phyloP scores from a whole-genome alignment of 2,797 vertebrate genomes.

The Cossypha heuglini region DNA sequence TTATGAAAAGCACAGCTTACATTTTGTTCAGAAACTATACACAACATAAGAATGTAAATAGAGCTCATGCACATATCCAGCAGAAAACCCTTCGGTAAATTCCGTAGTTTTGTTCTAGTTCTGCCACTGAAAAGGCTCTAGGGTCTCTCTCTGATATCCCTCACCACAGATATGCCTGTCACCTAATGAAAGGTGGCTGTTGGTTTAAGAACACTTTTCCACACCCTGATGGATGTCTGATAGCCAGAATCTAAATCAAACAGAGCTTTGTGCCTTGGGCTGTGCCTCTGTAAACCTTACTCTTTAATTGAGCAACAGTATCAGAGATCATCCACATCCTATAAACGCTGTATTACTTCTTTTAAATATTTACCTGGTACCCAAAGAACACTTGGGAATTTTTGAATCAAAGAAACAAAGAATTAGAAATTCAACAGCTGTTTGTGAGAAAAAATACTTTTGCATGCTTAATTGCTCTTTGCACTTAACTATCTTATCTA shows the following conservation, averaged over 20 bases:
- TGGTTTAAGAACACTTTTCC: background rate
- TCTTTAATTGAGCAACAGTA: conserved; percentile 1
- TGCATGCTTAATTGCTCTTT: background rate
- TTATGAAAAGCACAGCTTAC: background rate
- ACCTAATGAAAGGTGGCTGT: background rate
- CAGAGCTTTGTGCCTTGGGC: background rate
- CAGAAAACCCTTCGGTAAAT: background rate
- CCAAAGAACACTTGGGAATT: background rate
- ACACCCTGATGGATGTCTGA: background rate
- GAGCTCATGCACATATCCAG: background rate
- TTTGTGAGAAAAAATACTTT: background rate
- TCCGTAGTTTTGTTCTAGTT: background rate
- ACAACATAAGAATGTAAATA: background rate
- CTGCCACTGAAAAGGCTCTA: background rate
- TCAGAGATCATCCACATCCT: background rate
- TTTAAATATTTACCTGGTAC: background rate
- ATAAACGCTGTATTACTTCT: background rate
- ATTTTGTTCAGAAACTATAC: background rate
- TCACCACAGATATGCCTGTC: background rate
- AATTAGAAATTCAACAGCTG: background rate
- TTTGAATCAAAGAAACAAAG: background rate
- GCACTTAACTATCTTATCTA: background rate
- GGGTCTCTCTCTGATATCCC: background rate
- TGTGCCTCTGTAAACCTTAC: background rate
- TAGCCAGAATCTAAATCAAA: background rate